Percentiles rank a stretch among this genome's conserved stretches.
Conservation (phyloP, 2,113 vertebrate genomes). For the Recurvirostra avosetta region DNA sequence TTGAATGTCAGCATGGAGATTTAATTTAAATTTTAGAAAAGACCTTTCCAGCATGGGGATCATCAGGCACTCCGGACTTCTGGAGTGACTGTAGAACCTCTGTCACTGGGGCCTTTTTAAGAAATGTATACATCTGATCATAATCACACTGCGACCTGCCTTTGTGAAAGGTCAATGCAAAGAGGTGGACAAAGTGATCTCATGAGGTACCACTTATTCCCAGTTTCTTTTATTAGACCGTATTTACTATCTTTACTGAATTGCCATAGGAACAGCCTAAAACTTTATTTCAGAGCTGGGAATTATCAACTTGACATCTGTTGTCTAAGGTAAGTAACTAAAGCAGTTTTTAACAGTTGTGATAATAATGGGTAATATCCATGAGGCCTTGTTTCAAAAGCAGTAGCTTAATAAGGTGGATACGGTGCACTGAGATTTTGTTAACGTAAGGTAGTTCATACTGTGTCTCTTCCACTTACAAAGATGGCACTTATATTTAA, state of each 20-base stretch:
- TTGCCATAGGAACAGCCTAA: background rate
- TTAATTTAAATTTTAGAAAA: background rate
- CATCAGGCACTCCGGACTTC: background rate
- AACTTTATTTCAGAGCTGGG: background rate
- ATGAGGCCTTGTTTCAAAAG: background rate
- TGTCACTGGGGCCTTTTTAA: background rate
- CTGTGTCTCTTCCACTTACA: background rate
- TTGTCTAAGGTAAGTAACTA: background rate
- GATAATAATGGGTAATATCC: background rate
- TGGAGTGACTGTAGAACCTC: background rate
- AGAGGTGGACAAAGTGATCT: background rate
- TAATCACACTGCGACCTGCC: background rate
- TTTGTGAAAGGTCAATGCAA: background rate
- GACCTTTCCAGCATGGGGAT: background rate
- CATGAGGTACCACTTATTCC: background rate
- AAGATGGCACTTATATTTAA: background rate
- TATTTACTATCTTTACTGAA: background rate
- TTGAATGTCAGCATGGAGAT: background rate
- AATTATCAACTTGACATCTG: background rate
- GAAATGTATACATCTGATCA: background rate
- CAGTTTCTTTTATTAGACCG: background rate
- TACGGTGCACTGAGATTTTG: background rate
- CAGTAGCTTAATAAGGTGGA: background rate
- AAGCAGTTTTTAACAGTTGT: background rate
- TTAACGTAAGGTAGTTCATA: background rate